phyloP scores from a whole-genome alignment of 2,888 invertebrate genomes.

The Erebia epiphron region DNA sequence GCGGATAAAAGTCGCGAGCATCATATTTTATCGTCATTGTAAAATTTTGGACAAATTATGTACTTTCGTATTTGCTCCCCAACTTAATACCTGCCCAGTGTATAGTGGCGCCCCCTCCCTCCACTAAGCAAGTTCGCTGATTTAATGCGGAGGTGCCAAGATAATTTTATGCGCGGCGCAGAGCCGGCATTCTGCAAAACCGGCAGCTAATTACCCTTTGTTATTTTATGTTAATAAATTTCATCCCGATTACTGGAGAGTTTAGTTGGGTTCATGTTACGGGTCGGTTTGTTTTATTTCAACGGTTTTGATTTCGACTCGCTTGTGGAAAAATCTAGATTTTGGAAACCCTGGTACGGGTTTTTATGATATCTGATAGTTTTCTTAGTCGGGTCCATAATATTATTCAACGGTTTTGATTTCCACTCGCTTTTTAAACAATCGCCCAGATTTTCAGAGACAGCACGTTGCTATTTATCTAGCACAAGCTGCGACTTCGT shows the following conservation, averaged over 20 bases:
- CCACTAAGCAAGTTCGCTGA: conserved; percentile 37
- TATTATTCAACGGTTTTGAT: not conserved
- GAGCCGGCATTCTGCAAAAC: conserved; percentile 47
- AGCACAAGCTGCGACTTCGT: too few species aligned
- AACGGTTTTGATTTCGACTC: conserved; percentile 7
- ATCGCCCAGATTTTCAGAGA: too few species aligned
- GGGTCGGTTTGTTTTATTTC: conserved; percentile 38
- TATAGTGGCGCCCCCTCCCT: conserved; percentile 24
- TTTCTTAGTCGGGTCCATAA: too few species aligned
- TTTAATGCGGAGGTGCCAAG: conserved; percentile 41
- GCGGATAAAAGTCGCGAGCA: too few species aligned
- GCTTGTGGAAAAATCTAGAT: not conserved
- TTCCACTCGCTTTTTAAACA: too few species aligned
- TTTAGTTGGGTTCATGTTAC: conserved; percentile 45
- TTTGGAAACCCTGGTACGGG: not conserved
- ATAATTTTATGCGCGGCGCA: conserved; percentile 61
- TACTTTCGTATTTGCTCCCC: conserved; percentile 27
- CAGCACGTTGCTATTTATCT: too few species aligned
- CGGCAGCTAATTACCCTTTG: conserved; percentile 74
- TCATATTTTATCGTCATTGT: too few species aligned
- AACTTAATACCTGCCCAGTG: conserved; percentile 35
- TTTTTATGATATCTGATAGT: not conserved
- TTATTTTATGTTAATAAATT: conserved; percentile 81
- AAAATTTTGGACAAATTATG: conserved; percentile 25
- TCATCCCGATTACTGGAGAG: conserved; percentile 56